A percentile compares a stretch with the other conserved stretches of the same genome.
phyloP scores from a whole-genome alignment of 2,888 invertebrate species.

The Epiperipatus broadwayi region DNA sequence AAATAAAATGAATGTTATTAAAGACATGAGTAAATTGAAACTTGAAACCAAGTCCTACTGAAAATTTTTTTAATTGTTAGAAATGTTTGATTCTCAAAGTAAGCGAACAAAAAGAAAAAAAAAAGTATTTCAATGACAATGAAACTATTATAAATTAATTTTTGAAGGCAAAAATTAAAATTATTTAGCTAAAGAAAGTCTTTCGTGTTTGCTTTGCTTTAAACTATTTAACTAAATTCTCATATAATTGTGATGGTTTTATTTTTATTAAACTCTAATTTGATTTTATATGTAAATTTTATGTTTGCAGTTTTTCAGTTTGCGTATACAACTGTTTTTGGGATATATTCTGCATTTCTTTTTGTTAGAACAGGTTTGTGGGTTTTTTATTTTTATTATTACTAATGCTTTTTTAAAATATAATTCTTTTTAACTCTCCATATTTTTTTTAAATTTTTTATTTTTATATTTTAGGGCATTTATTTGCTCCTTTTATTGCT shows the following conservation, averaged over 20 bases:
- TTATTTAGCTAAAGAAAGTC: slow-evolving; percentile 53
- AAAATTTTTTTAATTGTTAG: too few relatives aligned
- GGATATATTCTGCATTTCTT: slow-evolving; percentile 78
- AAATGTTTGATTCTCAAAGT: too few relatives aligned
- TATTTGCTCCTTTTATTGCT: slow-evolving; percentile 63
- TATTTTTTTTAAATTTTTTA: slow-evolving; percentile 13
- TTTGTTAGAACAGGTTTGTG: slow-evolving; percentile 58
- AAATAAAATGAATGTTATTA: too few relatives aligned
- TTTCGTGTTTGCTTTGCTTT: not conserved
- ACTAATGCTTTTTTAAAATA: not conserved
- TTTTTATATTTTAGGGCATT: slow-evolving; percentile 45
- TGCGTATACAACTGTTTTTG: slow-evolving; percentile 74
- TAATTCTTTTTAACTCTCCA: slow-evolving; percentile 12
- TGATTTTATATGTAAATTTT: too few relatives aligned
- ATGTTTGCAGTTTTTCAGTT: slow-evolving; percentile 53
- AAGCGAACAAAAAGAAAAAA: too few relatives aligned
- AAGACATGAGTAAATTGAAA: too few relatives aligned
- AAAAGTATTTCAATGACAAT: too few relatives aligned
- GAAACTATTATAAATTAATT: too few relatives aligned
- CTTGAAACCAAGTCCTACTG: too few relatives aligned
- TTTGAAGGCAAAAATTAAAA: too few relatives aligned
- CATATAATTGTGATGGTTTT: not conserved
- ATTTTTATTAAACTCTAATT: not conserved
- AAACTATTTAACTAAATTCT: slow-evolving; percentile 4
- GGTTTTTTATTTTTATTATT: not conserved